A percentile compares a stretch with the other conserved stretches of the same genome.
These are phyloP conservation scores for Parazoanthus swiftii DNA, from an alignment of 92 coral and sea anemone species.

Conservation along the genomic window DNA sequence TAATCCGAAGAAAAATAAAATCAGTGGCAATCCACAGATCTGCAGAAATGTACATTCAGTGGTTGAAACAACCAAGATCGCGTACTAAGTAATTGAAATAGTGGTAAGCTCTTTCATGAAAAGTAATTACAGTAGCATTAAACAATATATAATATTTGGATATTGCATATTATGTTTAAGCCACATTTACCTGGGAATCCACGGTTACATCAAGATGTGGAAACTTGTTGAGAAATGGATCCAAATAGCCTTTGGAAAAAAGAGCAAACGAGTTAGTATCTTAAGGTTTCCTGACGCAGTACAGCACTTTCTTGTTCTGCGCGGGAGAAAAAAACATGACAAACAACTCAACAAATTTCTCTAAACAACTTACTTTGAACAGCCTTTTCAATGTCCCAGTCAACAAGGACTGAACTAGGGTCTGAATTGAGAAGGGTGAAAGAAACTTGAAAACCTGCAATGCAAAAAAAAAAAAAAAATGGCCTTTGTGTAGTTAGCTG, in stretches of 20 bases:
- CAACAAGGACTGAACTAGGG: conserved; percentile 74
- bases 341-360: neutral
- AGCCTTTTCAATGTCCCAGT: conserved; percentile 87
- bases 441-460: conserved; percentile 86
- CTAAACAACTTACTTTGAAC: conserved; percentile 59
- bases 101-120: too few species aligned
- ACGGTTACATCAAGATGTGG: conserved; percentile 74
- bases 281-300: neutral
- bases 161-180: neutral
- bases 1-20: too few species aligned
- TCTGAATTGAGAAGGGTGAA: conserved; percentile 86
- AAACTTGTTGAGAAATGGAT: conserved; percentile 77
- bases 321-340: too few species aligned
- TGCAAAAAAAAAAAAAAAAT: neutral
- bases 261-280: neutral
- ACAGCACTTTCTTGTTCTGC: neutral
- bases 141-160: neutral
- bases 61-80: too few species aligned
- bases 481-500: neutral
- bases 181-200: conserved; percentile 81
- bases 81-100: too few species aligned
- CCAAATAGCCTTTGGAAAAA: conserved; percentile 58
- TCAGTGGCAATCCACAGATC: too few species aligned
- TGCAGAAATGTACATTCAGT: too few species aligned
- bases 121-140: too few species aligned